Conservation (phyloP, 1,140 invertebrate genomes). For the Oryzaephilus surinamensis region DNA sequence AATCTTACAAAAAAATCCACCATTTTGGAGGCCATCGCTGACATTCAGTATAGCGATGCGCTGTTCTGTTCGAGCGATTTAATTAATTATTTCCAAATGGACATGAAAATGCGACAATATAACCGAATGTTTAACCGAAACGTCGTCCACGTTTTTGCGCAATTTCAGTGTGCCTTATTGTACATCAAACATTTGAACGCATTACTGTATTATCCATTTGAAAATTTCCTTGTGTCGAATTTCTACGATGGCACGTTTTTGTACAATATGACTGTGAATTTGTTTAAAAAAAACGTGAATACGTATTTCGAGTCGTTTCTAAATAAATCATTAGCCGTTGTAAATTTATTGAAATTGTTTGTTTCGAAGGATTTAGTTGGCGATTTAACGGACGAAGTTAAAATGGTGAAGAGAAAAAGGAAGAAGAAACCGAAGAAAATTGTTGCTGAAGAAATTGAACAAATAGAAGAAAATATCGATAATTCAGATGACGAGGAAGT, state of each 20-base stretch:
- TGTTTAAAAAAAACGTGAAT: too few relatives aligned
- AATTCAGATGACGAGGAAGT: too few relatives aligned
- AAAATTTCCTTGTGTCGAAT: conserved; percentile 41
- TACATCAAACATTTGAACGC: conserved; percentile 53
- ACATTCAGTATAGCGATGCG: conserved; percentile 41
- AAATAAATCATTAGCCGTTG: too few relatives aligned
- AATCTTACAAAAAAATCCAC: too few relatives aligned
- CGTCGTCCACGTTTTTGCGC: conserved; percentile 56
- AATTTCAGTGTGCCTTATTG: conserved; percentile 58
- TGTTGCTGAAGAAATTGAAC: too few relatives aligned
- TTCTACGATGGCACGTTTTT: conserved; percentile 61
- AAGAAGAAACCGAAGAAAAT: too few relatives aligned
- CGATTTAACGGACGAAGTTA: too few relatives aligned
- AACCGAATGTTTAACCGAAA: conserved; percentile 48
- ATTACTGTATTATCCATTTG: conserved; percentile 47
- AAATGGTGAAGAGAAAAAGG: too few relatives aligned
- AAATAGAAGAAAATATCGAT: too few relatives aligned
- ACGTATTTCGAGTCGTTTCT: too few relatives aligned
- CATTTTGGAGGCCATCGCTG: conserved; percentile 37
- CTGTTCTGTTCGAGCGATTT: conserved; percentile 45
- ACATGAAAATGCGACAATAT: conserved; percentile 45
- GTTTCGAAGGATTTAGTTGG: too few relatives aligned
- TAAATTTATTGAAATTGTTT: too few relatives aligned
- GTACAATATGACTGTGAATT: conserved; percentile 50
- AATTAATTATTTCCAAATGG: conserved; percentile 51